Conservation (phyloP, 2,113 vertebrate genomes). For the Microcebus griseorufus region DNA sequence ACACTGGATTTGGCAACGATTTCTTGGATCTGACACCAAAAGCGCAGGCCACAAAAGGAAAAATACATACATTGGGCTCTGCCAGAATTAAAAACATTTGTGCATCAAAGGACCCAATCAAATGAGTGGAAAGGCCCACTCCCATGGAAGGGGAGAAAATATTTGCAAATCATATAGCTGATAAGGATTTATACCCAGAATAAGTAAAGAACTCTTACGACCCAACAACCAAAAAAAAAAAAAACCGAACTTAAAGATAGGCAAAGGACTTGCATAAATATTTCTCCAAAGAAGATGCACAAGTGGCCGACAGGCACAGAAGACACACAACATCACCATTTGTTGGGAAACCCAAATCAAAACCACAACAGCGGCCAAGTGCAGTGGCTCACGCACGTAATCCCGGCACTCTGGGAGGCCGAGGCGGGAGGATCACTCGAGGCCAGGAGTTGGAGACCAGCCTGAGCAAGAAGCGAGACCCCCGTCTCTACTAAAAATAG, state of each 20-base stretch:
- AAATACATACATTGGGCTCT: conserved; percentile 40
- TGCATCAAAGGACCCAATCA: conserved; percentile 17
- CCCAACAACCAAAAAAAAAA: conserved; percentile 20
- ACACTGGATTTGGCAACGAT: conserved; percentile 24
- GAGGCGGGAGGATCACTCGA: too few species aligned
- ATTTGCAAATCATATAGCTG: neutral
- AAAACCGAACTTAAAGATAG: neutral
- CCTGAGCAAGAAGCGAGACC: too few species aligned
- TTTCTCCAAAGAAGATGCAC: neutral
- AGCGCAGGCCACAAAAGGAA: conserved; percentile 54
- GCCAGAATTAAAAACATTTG: conserved; percentile 66
- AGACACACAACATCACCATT: neutral
- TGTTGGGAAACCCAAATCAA: neutral
- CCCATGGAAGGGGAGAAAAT: neutral
- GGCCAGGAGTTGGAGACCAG: too few species aligned
- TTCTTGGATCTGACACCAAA: conserved; percentile 65
- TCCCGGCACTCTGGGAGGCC: too few species aligned
- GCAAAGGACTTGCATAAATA: neutral
- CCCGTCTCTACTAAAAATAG: too few species aligned
- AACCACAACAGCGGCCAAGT: neutral
- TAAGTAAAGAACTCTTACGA: conserved; percentile 7
- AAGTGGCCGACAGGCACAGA: neutral
- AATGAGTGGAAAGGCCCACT: neutral
- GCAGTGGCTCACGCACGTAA: too few species aligned
- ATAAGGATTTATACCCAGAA: neutral